Conservation (phyloP, 2,113 vertebrate species). For the human region GRCh38 chr1:151512001-151512500, state of each 20-base stretch:
- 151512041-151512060: neutral
- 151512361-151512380: neutral
- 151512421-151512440: neutral
- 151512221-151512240: neutral
- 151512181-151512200: neutral
- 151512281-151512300: neutral
- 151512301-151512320: neutral
- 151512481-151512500: neutral
- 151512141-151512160: conserved; percentile 12
- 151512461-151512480: neutral
- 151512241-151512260: neutral
- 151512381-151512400: neutral
- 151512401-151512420: neutral
- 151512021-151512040: neutral
- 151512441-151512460: neutral
- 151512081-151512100: neutral
- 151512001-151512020: conserved; percentile 11
- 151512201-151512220: neutral
- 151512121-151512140: conserved; percentile 3
- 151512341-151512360: neutral
- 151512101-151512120: neutral
- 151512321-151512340: neutral
- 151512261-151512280: conserved; percentile 5
- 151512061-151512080: neutral
- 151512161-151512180: conserved; percentile 44